A percentile compares a stretch with the other conserved stretches of the same genome.
phyloP scores from a whole-genome alignment of 2,113 vertebrate genomes.

The Sinocyclocheilus maitianheensis region DNA sequence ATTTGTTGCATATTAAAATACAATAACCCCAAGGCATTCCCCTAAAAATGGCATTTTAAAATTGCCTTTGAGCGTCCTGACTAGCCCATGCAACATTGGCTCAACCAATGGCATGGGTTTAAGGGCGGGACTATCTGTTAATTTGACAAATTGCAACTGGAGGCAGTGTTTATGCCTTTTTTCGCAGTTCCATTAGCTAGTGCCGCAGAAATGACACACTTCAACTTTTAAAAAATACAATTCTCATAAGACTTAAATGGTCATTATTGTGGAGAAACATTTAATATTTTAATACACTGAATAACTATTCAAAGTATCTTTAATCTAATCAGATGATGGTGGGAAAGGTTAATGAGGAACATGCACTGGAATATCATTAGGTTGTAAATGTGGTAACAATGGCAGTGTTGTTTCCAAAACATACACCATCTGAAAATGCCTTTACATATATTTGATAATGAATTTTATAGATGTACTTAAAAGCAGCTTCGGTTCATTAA shows the following conservation, averaged over 20 bases:
- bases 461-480: constrained; percentile 19
- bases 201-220: background rate
- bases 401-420: background rate
- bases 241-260: background rate
- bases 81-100: background rate
- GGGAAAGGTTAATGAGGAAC: constrained; percentile 5
- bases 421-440: background rate
- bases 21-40: background rate
- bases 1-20: background rate
- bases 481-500: constrained; percentile 6
- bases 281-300: background rate
- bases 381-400: constrained; percentile 9
- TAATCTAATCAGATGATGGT: background rate
- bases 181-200: background rate
- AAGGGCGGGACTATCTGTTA: too few species aligned
- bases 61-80: background rate
- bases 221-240: background rate
- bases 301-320: background rate
- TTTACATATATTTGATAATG: constrained; percentile 9
- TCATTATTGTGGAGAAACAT: constrained; percentile 1
- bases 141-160: background rate
- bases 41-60: background rate
- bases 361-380: constrained; percentile 30
- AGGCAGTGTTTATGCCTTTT: background rate
- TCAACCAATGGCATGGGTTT: background rate